phyloP scores from a whole-genome alignment of 23 tunicate species.

The Ascidia mentula region DNA sequence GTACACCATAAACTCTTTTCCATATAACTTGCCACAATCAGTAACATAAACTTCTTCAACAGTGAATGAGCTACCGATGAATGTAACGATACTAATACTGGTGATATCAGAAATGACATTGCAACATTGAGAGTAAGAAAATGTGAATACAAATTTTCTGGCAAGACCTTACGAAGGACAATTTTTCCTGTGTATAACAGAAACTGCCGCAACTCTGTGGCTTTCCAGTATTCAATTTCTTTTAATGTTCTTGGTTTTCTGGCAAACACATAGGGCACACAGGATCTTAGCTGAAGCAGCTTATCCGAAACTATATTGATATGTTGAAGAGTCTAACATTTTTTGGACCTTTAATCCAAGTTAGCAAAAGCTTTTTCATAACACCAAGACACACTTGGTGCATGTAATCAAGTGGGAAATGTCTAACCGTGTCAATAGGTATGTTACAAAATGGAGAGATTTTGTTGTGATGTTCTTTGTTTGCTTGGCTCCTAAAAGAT shows the following conservation, averaged over 20 bases:
- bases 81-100: too few relatives aligned
- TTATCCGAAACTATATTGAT: not conserved
- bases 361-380: slow-evolving; percentile 24
- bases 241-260: slow-evolving; percentile 31
- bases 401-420: slow-evolving; percentile 36
- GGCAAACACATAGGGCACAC: slow-evolving; percentile 28
- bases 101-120: too few relatives aligned
- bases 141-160: slow-evolving; percentile 1
- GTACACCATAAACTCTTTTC: too few relatives aligned
- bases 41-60: too few relatives aligned
- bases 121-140: slow-evolving; percentile 18
- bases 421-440: slow-evolving; percentile 23
- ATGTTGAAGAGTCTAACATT: slow-evolving; percentile 9
- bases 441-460: slow-evolving; percentile 26
- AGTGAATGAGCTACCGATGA: too few relatives aligned
- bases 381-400: slow-evolving; percentile 55
- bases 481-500: slow-evolving; percentile 8
- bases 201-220: slow-evolving; percentile 52
- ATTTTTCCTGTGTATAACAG: slow-evolving; percentile 44
- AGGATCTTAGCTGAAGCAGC: not conserved
- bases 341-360: slow-evolving; percentile 36
- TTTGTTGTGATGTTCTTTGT: slow-evolving; percentile 34
- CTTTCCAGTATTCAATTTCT: slow-evolving; percentile 49
- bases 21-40: too few relatives aligned
- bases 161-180: slow-evolving; percentile 16